Conservation (phyloP, 2,113 vertebrate genomes). For the Paracanthobrama guichenoti region DNA sequence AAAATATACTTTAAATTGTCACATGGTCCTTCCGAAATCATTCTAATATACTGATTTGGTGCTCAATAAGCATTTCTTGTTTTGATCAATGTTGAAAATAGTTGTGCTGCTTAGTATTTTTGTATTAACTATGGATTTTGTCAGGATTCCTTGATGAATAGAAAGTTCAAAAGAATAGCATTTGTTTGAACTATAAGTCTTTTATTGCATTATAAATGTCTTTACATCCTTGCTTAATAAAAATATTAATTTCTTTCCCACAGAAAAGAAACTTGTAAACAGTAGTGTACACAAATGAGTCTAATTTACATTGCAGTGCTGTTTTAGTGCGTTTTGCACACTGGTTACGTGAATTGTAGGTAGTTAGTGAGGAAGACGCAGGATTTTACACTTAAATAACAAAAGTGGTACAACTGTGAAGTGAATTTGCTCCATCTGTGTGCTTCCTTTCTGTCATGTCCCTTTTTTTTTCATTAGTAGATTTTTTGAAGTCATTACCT, state of each 20-base stretch:
- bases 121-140: neutral
- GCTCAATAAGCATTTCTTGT: neutral
- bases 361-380: neutral
- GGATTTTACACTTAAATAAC: neutral
- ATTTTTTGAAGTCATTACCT: constrained; percentile 12
- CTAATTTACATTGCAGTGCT: neutral
- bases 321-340: neutral
- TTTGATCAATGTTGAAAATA: neutral
- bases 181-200: neutral
- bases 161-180: neutral
- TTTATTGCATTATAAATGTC: neutral
- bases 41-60: neutral
- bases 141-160: neutral
- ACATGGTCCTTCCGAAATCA: neutral
- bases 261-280: neutral
- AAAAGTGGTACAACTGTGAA: neutral
- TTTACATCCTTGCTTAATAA: neutral
- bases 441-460: neutral
- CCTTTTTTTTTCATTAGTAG: constrained; percentile 12
- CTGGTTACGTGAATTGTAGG: neutral
- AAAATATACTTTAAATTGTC: neutral
- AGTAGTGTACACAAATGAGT: neutral
- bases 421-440: constrained; percentile 11
- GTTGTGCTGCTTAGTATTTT: neutral
- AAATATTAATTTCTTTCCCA: neutral